A percentile compares a stretch with the other conserved stretches of the same genome.
These are phyloP conservation scores for Isichthys henryi DNA, from an alignment of 2,113 vertebrate species.

Conservation along the genomic window DNA sequence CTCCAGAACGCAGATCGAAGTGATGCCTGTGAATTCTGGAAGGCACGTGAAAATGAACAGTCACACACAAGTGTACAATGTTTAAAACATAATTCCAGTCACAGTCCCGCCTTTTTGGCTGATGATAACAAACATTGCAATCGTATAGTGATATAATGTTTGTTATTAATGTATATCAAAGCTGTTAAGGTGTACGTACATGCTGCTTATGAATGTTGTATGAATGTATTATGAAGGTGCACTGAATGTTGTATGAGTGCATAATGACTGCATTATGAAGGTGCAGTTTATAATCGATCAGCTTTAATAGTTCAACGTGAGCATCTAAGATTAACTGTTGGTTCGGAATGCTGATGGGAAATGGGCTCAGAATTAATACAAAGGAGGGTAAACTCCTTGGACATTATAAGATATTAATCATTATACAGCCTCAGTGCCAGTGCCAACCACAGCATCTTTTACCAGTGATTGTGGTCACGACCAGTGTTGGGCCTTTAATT, in stretches of 20 bases:
- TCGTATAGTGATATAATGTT: background rate
- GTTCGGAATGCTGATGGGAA: constrained; percentile 1
- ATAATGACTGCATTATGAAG: background rate
- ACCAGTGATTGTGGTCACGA: background rate
- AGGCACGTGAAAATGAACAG: background rate
- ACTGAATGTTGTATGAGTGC: too few species aligned
- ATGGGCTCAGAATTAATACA: background rate
- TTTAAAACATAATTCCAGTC: background rate
- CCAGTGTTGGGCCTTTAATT: background rate
- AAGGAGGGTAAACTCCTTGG: background rate
- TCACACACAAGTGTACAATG: background rate
- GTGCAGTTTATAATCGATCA: background rate
- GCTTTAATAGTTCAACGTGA: background rate
- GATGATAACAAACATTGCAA: background rate
- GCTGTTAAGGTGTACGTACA: background rate
- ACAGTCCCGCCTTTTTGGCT: background rate
- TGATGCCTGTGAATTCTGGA: background rate
- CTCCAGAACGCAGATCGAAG: background rate
- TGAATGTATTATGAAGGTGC: background rate
- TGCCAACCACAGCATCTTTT: background rate
- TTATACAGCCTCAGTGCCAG: background rate
- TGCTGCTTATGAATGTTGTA: background rate
- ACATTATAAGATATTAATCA: constrained; percentile 10
- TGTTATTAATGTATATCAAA: background rate
- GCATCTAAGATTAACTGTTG: background rate